Evolutionary conservation across 2,113 vertebrate species (phyloP).

Genomic region (Neodon shergylaensis): DNA sequence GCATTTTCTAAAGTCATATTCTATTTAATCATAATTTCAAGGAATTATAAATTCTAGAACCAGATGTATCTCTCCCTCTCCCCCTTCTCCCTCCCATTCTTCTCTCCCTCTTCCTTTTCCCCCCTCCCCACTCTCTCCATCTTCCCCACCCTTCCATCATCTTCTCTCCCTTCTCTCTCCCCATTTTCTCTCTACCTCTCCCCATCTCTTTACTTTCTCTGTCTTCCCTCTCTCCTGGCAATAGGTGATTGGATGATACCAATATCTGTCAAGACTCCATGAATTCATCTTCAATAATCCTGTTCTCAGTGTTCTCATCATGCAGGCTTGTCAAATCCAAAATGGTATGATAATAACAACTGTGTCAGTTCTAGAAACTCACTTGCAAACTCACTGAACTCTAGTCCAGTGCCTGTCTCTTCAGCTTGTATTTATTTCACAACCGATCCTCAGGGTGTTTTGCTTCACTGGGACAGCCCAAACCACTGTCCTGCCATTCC

Average conservation of each 20-base stretch:
- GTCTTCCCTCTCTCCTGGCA: not conserved
- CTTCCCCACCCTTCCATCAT: not conserved
- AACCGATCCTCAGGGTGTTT: not conserved
- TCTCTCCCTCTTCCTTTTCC: accelerated
- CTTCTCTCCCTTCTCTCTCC: not conserved
- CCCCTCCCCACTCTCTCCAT: no score
- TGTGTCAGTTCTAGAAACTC: not conserved
- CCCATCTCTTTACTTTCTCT: no score
- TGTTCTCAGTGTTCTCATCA: not conserved
- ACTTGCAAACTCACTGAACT: not conserved
- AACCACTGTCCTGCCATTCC: not conserved
- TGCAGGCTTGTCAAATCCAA: not conserved
- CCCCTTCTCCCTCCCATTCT: no score
- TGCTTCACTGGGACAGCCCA: not conserved
- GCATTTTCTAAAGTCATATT: not conserved
- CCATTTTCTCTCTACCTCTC: not conserved
- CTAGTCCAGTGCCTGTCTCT: not conserved
- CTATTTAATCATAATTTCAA: constrained; percentile 1
- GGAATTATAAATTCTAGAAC: not conserved
- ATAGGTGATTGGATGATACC: not conserved
- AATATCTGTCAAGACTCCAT: not conserved
- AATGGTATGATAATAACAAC: not conserved
- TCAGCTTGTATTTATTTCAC: not conserved
- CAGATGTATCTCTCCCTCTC: not conserved
- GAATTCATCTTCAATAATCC: not conserved